Evolutionary conservation across 1,140 invertebrate genomes (phyloP), one percentile per base, ranked within the genome.

Genomic region (Mya arenaria): DNA sequence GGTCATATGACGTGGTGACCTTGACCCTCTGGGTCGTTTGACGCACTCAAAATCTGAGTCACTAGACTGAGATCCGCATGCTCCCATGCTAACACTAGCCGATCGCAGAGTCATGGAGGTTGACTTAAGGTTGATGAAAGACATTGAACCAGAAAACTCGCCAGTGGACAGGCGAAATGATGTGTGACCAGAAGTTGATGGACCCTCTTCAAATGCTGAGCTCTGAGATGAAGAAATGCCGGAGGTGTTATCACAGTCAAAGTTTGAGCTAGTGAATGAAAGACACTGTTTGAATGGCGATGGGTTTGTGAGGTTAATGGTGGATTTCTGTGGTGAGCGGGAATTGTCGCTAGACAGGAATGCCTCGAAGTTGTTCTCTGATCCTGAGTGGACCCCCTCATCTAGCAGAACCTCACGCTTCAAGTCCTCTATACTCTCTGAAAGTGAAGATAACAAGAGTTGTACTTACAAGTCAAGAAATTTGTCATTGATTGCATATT

Each of bases 1-100:
- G 25, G 86, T 87, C 86, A 87, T 87, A 44, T 84, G 73, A 69
- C 82, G 83, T 36, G 86, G 81, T 62, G 84, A 80, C 72, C 71
- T 62, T 82, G 60, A 63, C 34, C 60, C 63, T n/a, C 55, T 60
- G 15, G 63, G 71, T 17, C 81, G 71, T 75, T 63, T 85, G 39
- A 62, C 48, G 58, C 34, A 30, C 8, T 65, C 55, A 30, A 17
- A 55, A 23, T 87, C 82, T 17, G 79, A 85, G 60, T 85, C 86
- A 82, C 82, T 78, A 25, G 73, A 71, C 0, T 34, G n/a, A 62
- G 28, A 44, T n/a, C 66, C 36, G 41, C 82, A 63, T 75, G 82
- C 74, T 74, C 74, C 56, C 44, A 68, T 39, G 30, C 44, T 23
- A 41, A 71, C 65, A 48, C 6, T 65, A 1, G 74, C 78, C 52